Evolutionary conservation across 92 coral and sea anemone genomes (phyloP), one percentile per base, ranked within the genome.

Genomic region (Actinostola sp.): DNA sequence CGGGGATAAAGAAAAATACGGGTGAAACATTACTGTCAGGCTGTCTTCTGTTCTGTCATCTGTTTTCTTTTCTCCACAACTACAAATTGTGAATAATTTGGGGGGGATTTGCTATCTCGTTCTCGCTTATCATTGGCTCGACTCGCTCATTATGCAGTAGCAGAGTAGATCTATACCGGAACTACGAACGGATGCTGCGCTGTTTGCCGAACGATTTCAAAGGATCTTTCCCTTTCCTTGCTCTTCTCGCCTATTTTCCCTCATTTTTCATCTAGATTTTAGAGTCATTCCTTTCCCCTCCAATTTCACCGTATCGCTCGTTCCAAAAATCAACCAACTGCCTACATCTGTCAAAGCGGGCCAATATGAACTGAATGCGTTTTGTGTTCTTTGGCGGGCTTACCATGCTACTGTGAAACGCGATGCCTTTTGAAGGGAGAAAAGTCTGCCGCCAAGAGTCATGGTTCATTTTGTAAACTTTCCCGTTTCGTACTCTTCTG

Each of bases 111-210:
- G 63, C 88, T 61, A 87, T 79, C 61, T 66, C 34, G 71, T 79
- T 31, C 80, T 52, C 43, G 51, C 36, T 35, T 60, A 58, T 53
- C 71, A 90, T 90, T 90, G 97, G 97, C 48, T 48, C 61, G 8
- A 55, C 41, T 23, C 16, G 30, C 73, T 67, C 64, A 87, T 83
- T 87, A 91, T 76, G 72, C 77, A 91, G 87, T 83, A 85, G 84
- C 59, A 25, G 77, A 87, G 82, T 56, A 79, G 77, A 87, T 88
- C 81, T 83, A 87, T 83, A 83, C 97, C 97, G 97, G 97, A 91
- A 91, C 92, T 88, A 51, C 60, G 63, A 91, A 86, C 97, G 97
- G 97, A 91, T 84, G 82, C 97, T 87, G 54, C 54, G 87, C 76
- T 81, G 92, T 87, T 83, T 61, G 89, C 61, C 80, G 85, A 85